These are phyloP conservation scores for Macrosteles quadrilineatus DNA, from an alignment of 1,140 invertebrate genomes.

Conservation along the genomic window DNA sequence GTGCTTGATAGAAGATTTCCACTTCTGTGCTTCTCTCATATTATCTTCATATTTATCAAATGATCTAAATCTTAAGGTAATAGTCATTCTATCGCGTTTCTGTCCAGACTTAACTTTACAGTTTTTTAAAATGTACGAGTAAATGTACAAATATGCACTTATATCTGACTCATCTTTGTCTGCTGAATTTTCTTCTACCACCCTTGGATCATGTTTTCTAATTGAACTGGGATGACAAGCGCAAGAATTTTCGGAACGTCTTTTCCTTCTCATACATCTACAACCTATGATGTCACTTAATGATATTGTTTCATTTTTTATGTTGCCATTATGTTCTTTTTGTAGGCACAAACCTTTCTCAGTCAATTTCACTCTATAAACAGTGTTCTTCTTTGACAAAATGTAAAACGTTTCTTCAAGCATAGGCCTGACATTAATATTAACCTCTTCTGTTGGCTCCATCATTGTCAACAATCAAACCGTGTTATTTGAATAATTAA, in stretches of 20 bases:
- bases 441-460: slow-evolving; percentile 26
- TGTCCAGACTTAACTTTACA: slow-evolving; percentile 61
- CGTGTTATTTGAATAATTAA: too few relatives aligned
- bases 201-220: slow-evolving; percentile 56
- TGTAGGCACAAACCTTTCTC: slow-evolving; percentile 69
- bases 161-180: slow-evolving; percentile 70
- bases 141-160: slow-evolving; percentile 83
- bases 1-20: slow-evolving; percentile 75
- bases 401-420: slow-evolving; percentile 84
- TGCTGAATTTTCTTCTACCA: slow-evolving; percentile 61
- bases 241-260: slow-evolving; percentile 52
- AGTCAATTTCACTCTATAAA: slow-evolving; percentile 74
- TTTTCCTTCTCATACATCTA: slow-evolving; percentile 69
- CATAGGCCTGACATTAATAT: slow-evolving; percentile 28
- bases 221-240: slow-evolving; percentile 63
- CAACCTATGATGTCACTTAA: slow-evolving; percentile 77
- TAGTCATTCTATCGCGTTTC: slow-evolving; percentile 72
- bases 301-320: slow-evolving; percentile 72
- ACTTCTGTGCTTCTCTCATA: slow-evolving; percentile 76
- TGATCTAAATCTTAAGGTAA: slow-evolving; percentile 76
- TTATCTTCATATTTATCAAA: slow-evolving; percentile 85
- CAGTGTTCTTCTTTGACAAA: slow-evolving; percentile 74
- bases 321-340: slow-evolving; percentile 69
- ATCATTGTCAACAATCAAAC: too few relatives aligned
- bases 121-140: slow-evolving; percentile 79